Evolutionary conservation across 1,140 invertebrate genomes (phyloP), one percentile per base, ranked within the genome.

Genomic region (Colletes gigas): DNA sequence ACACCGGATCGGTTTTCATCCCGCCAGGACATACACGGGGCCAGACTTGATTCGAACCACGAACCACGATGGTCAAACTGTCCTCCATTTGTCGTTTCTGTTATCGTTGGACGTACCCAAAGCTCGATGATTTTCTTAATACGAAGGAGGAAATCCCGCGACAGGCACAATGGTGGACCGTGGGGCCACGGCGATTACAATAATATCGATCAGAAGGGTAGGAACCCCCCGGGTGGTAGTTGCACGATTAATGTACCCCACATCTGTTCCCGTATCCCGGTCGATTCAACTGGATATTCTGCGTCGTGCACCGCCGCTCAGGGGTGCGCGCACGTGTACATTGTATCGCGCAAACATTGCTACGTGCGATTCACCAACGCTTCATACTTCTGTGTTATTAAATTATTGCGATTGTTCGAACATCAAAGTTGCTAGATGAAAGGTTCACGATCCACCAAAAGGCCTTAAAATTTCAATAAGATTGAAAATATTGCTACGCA

Each of bases 191-290:
- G 68, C 21, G 76, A 83, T 83, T 70, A 79, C 70, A 67, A 82
- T 81, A 83, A 84, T 89, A 90, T 90, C 86, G 89, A 90, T 91
- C 85, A 82, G 79, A 82, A 85, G 78, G 71, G 73, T 81, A 66
- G 83, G 39, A n/a, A 72, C 59, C 68, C 30, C 73, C 66, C 52
- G n/a, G 17, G 70, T 83, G 74, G 76, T 68, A 77, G 77, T 78
- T 47, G 62, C 63, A 85, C 88, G 84, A 90, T 88, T 91, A 89
- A 90, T 89, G 87, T 85, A 86, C 85, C 83, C 83, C 85, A 83
- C 90, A 91, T 90, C 90, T 89, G 90, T 87, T 90, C 85, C 72
- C 83, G 57, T 81, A 89, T 84, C 81, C 81, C 21, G 47, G 30
- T 44, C n/a, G 50, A 15, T n/a, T 54, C 30, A 1, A 30, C 50